A percentile compares a stretch with the other conserved stretches of the same genome.
Evolutionary conservation across 2,888 invertebrate species (phyloP).

Genomic region (Pelosia muscerda): DNA sequence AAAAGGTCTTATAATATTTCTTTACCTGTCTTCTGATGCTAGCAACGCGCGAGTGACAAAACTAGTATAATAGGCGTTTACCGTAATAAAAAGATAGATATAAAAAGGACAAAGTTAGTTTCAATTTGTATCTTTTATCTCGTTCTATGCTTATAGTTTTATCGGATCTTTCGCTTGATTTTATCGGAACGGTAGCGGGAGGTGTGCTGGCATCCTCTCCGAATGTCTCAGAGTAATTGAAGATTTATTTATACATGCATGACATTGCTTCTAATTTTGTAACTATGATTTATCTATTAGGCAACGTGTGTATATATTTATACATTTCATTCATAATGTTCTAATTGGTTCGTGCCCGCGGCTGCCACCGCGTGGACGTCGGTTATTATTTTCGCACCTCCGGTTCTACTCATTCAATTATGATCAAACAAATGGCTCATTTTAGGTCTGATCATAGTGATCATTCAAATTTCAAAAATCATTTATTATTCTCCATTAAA

Average conservation of each 20-base stretch:
- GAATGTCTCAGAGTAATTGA: slow-evolving; percentile 5
- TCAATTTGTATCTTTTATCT: background rate
- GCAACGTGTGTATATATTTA: slow-evolving; percentile 18
- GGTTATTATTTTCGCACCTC: too few relatives aligned
- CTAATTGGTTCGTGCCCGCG: too few relatives aligned
- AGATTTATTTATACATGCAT: slow-evolving; percentile 21
- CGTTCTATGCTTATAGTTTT: background rate
- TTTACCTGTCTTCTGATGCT: too few relatives aligned
- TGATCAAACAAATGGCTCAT: too few relatives aligned
- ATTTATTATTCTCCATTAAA: too few relatives aligned
- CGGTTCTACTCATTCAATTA: too few relatives aligned
- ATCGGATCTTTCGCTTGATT: background rate
- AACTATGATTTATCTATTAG: slow-evolving; percentile 13
- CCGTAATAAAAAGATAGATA: background rate
- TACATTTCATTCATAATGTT: slow-evolving; percentile 28
- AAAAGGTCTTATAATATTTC: too few relatives aligned
- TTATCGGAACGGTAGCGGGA: background rate
- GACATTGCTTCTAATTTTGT: slow-evolving; percentile 31
- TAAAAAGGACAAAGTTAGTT: background rate
- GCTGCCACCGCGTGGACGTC: too few relatives aligned
- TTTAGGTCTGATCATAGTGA: too few relatives aligned
- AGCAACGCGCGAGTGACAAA: too few relatives aligned
- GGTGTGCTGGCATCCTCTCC: background rate
- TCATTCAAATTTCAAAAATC: too few relatives aligned
- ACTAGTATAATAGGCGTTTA: too few relatives aligned